These are phyloP conservation scores for Chrysolophus pictus DNA, from an alignment of 2,797 vertebrate species.

Conservation along the genomic window DNA sequence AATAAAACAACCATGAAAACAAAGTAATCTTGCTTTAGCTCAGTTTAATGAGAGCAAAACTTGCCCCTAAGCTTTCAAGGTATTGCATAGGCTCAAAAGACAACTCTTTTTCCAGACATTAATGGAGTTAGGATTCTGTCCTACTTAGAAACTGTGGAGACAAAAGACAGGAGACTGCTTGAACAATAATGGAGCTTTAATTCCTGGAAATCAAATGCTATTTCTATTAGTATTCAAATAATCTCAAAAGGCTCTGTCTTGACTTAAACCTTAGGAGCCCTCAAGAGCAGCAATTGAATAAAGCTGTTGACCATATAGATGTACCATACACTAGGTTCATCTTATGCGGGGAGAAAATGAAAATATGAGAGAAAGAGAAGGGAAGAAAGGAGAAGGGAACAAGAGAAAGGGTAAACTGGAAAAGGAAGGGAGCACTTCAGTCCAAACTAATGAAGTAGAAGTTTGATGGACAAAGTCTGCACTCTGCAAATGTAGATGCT, in stretches of 20 bases:
- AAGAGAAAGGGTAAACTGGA: neutral
- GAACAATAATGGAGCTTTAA: neutral
- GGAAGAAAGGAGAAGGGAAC: neutral
- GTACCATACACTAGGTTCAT: neutral
- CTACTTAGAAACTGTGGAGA: neutral
- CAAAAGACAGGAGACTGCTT: neutral
- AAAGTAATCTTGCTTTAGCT: neutral
- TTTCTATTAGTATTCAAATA: constrained; percentile 8
- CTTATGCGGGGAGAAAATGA: neutral
- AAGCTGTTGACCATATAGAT: neutral
- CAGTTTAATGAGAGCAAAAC: neutral
- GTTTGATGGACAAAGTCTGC: neutral
- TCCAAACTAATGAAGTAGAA: neutral
- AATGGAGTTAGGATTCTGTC: neutral
- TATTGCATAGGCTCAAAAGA: neutral
- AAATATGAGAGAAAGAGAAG: neutral
- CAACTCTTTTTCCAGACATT: neutral
- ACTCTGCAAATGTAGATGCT: neutral
- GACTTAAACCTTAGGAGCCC: neutral
- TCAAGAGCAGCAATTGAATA: neutral
- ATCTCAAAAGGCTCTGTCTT: neutral
- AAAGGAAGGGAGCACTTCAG: neutral
- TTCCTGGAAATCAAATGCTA: neutral
- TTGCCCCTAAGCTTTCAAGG: neutral
- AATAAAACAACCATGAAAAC: neutral